Conservation (phyloP, 2,888 invertebrate species). For the Andrena fulva region DNA sequence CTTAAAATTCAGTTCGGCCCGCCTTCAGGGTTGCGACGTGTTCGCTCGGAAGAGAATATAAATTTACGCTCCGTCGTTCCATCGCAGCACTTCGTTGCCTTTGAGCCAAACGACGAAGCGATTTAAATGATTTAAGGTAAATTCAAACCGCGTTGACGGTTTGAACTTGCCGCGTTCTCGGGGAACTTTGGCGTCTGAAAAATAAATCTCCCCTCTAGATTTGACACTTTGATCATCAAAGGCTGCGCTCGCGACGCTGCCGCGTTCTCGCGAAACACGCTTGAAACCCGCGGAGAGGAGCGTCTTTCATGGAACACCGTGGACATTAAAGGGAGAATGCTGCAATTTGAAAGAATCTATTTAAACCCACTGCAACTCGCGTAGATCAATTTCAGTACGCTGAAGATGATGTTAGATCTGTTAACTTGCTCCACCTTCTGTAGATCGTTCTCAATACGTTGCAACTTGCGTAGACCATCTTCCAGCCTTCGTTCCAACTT, state of each 20-base stretch:
- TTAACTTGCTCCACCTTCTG: too few species aligned
- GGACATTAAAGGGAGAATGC: too few species aligned
- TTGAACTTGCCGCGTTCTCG: not conserved
- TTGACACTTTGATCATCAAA: not conserved
- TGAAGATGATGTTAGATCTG: too few species aligned
- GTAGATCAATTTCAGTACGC: not conserved
- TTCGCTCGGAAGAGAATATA: slow-evolving; percentile 7
- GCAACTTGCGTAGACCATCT: too few species aligned
- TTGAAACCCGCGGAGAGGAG: not conserved
- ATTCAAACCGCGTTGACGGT: slow-evolving; percentile 8
- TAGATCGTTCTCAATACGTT: too few species aligned
- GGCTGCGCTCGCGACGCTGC: not conserved
- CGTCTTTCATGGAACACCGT: too few species aligned
- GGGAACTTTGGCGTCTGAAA: not conserved
- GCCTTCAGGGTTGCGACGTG: not conserved
- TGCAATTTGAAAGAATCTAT: too few species aligned
- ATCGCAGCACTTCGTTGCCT: not conserved
- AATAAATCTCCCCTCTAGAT: slow-evolving; percentile 7
- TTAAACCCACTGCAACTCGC: not conserved
- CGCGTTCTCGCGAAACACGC: not conserved
- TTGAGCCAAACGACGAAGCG: slow-evolving; percentile 5
- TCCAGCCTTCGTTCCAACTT: too few species aligned
- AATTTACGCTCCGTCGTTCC: slow-evolving; percentile 12
- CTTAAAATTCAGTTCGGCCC: slow-evolving; percentile 11
- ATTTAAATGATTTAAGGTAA: slow-evolving; percentile 22